Evolutionary conservation across 2,113 vertebrate genomes (phyloP).

Genomic region (Nibea albiflora): DNA sequence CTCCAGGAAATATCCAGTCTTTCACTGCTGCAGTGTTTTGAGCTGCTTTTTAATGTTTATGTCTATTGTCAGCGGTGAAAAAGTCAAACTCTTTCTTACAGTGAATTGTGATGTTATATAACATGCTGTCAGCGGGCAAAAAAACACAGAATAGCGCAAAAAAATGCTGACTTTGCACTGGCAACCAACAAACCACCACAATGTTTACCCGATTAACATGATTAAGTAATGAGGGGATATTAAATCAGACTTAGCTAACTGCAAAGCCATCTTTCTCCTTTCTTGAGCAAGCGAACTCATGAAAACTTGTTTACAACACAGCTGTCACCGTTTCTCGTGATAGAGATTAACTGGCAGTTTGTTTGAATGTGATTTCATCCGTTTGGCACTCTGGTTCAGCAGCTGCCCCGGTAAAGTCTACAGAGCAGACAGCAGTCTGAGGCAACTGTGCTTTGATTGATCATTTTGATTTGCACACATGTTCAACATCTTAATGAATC

Average conservation of each 20-base stretch:
- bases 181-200: conserved; percentile 5
- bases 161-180: conserved; percentile 10
- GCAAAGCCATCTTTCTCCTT: not conserved
- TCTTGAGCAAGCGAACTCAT: conserved; percentile 2
- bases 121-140: not conserved
- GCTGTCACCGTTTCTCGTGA: conserved; percentile 16
- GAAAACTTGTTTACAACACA: conserved; percentile 36
- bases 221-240: conserved; percentile 21
- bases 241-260: conserved; percentile 27
- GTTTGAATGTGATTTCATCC: conserved; percentile 13
- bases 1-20: conserved; percentile 39
- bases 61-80: conserved; percentile 31
- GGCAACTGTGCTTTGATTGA: not conserved
- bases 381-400: not conserved
- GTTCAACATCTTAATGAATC: too few species aligned
- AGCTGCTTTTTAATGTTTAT: conserved; percentile 34
- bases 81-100: not conserved
- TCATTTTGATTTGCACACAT: not conserved
- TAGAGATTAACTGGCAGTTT: not conserved
- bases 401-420: not conserved
- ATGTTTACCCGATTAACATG: conserved; percentile 22
- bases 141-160: not conserved
- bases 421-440: not conserved
- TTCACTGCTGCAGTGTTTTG: conserved; percentile 50
- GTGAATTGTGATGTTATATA: not conserved